These are phyloP conservation scores for Magallana nippona DNA, from an alignment of 2,888 invertebrate genomes.

Conservation along the genomic window DNA sequence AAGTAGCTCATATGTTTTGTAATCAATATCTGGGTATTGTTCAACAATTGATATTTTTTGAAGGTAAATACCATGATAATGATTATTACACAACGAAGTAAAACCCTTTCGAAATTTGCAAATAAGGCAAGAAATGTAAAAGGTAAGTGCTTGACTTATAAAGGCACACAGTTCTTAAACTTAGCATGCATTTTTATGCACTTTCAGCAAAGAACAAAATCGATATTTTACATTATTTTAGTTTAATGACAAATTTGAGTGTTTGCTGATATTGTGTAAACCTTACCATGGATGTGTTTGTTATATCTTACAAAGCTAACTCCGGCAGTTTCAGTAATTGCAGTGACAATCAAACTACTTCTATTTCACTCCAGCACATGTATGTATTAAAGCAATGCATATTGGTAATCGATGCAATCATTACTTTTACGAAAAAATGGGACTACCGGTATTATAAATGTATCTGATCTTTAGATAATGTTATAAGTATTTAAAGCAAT, in stretches of 20 bases:
- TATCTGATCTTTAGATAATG: too few species aligned
- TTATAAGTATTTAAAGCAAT: too few species aligned
- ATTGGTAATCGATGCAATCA: too few species aligned
- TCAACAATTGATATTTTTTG: not conserved
- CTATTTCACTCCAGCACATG: too few species aligned
- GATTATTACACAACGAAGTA: constrained; percentile 22
- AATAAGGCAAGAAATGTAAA: not conserved
- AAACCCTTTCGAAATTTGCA: not conserved
- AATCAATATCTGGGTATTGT: constrained; percentile 1
- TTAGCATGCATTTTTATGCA: not conserved
- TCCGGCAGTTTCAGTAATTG: too few species aligned
- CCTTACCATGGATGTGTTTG: too few species aligned
- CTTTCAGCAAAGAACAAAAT: not conserved
- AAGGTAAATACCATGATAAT: constrained; percentile 14
- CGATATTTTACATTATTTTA: too few species aligned
- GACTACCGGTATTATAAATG: too few species aligned
- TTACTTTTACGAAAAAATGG: too few species aligned
- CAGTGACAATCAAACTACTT: too few species aligned
- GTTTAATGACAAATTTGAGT: not conserved
- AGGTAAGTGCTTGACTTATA: constrained; percentile 18
- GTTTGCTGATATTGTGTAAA: not conserved
- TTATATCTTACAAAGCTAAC: too few species aligned
- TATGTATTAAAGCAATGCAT: too few species aligned
- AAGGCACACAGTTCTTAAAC: not conserved
- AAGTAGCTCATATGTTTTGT: not conserved